A percentile compares a stretch with the other conserved stretches of the same genome.
Evolutionary conservation across 2,797 vertebrate species (phyloP).

Genomic region (Serranus cabrilla): DNA sequence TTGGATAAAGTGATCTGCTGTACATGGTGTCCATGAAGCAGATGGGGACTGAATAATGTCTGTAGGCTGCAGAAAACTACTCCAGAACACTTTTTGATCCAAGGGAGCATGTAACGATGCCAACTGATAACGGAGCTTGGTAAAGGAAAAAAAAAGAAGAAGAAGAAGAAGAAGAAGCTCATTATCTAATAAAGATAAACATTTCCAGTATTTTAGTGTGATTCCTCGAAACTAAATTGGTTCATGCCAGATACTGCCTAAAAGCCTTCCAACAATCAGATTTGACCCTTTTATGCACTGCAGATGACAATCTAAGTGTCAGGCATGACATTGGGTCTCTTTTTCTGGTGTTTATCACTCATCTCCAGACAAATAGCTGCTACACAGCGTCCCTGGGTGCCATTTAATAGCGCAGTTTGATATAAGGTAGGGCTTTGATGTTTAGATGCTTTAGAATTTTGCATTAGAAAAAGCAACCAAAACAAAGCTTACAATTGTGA

Average conservation of each 20-base stretch:
- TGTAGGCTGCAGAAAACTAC: conserved; percentile 16
- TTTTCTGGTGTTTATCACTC: not conserved
- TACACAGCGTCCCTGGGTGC: not conserved
- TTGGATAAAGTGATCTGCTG: conserved; percentile 3
- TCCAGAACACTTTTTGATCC: conserved; percentile 17
- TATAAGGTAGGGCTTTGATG: too few relatives aligned
- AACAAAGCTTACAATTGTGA: too few relatives aligned
- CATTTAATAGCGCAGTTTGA: too few relatives aligned
- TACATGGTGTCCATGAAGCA: conserved; percentile 12
- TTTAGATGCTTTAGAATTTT: too few relatives aligned
- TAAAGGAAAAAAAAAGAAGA: not conserved
- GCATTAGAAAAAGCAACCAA: too few relatives aligned
- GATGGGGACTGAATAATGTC: conserved; percentile 32
- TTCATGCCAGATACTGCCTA: not conserved
- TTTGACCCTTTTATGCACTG: not conserved
- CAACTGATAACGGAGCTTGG: conserved; percentile 25
- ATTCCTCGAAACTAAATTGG: not conserved
- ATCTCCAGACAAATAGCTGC: not conserved
- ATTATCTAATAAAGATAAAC: conserved; percentile 13
- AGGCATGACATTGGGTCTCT: not conserved
- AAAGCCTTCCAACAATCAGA: not conserved
- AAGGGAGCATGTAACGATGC: conserved; percentile 15
- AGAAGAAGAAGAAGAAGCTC: not conserved
- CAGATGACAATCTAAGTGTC: not conserved
- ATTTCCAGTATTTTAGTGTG: not conserved